Base-by-base conservation (phyloP, 2,113 vertebrate species). In the Zosterops hypoxanthus region DNA sequence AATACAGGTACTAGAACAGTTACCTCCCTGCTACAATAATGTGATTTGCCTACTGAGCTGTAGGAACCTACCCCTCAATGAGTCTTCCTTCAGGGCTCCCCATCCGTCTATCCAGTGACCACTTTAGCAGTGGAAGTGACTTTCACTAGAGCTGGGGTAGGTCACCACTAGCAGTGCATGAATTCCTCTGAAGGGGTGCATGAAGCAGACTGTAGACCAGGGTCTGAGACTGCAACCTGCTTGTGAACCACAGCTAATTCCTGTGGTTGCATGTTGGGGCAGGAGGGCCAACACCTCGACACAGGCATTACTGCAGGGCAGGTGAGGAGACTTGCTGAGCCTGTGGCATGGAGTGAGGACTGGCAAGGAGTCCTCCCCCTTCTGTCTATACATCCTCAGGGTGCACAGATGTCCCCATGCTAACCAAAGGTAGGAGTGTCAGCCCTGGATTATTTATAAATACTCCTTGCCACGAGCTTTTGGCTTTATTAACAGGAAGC, bases 251-350 rank as follows among this genome's bases (percentile, higher is more conserved):
- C 15, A 25, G 34, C 20, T 79, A 50, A 36, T n/a, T 59, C 33
- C 33, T 82, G 39, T 4, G 8, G 23, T 8, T 4, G 3, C 0
- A 0, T 13, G 24, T 11, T 66, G 52, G 8, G 36, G 25, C 56
- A 65, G 55, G 12, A 56, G 11, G 12, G 36, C 59, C 18, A 73
- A 49, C 24, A 47, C 6, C 18, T 69, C 55, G 1, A 1, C 21
- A 41, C 21, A 61, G 46, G n/a, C 2, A 0, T 81, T 87, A 47
- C 21, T 4, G 4, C 33, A 47, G 26, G 14, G 46, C 56, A 78
- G 53, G 57, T 56, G 71, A 69, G 39, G 59, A 34, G 8, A 25
- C 36, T 92, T 33, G 11, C 34, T 82, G 65, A 44, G 26, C 12
- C 28, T 1, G 1, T 23, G 33, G 39, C 22, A 1, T 5, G 12